phyloP scores from a whole-genome alignment of 2,797 vertebrate genomes.

The Sebastiscus tertius region DNA sequence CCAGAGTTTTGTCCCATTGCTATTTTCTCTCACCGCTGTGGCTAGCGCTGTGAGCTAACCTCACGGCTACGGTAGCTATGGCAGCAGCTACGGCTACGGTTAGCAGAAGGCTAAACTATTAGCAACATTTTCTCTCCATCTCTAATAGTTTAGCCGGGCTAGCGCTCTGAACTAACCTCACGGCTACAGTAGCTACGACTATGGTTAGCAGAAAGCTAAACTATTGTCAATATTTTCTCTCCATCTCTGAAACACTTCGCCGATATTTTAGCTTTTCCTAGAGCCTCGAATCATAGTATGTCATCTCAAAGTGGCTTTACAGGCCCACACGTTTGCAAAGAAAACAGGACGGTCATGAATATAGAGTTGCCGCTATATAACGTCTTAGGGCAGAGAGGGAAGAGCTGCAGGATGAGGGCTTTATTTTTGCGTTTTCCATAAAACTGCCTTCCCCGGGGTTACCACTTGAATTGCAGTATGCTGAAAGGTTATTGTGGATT shows the following conservation, averaged over 20 bases:
- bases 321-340: neutral
- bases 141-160: no score
- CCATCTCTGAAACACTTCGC: neutral
- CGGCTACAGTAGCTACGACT: no score
- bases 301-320: neutral
- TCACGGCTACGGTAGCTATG: no score
- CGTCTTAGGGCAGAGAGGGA: neutral
- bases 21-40: rapidly evolving
- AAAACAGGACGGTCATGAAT: neutral
- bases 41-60: no score
- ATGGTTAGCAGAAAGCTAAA: no score
- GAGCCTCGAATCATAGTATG: rapidly evolving
- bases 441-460: neutral
- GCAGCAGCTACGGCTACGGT: neutral
- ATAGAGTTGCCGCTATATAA: neutral
- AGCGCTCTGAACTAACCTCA: no score
- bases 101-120: neutral
- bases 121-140: neutral
- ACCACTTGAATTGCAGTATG: neutral
- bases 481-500: neutral
- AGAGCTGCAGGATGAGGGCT: neutral
- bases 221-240: no score
- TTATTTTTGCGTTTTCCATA: neutral
- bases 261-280: neutral
- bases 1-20: rapidly evolving